A percentile compares a stretch with the other conserved stretches of the same genome.
Evolutionary conservation across 2,113 vertebrate species (phyloP).

Genomic region (Eulemur rufifrons): DNA sequence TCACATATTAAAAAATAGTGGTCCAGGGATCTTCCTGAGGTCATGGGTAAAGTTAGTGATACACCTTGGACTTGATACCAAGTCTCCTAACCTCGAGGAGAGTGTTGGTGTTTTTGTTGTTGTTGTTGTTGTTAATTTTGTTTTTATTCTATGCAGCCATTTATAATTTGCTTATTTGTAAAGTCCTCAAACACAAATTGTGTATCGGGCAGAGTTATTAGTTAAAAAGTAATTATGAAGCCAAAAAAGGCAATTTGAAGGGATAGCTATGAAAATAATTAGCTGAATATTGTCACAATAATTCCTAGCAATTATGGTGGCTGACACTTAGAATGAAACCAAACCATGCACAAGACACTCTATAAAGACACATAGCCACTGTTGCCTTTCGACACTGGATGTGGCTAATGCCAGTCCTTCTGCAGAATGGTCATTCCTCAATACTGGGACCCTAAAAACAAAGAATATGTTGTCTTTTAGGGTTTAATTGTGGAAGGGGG

Average conservation of each 20-base stretch:
- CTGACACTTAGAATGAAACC: neutral
- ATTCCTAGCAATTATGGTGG: accelerated
- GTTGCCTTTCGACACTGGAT: neutral
- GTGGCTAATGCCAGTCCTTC: neutral
- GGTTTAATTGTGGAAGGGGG: neutral
- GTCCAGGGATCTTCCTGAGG: neutral
- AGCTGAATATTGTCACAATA: neutral
- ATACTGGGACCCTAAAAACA: too few species aligned
- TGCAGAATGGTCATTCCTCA: neutral
- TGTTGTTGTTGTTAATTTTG: too few species aligned
- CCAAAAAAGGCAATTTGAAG: neutral
- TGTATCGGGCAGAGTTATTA: neutral
- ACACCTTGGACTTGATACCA: neutral
- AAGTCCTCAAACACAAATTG: neutral
- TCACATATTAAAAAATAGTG: neutral
- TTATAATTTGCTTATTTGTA: neutral
- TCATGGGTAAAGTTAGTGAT: neutral
- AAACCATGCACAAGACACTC: neutral
- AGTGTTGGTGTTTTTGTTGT: neutral
- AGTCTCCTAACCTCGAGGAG: neutral
- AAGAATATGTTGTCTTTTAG: neutral
- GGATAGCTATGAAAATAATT: neutral
- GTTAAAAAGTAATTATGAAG: neutral
- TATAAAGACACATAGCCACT: neutral
- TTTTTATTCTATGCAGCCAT: neutral